A percentile compares a stretch with the other conserved stretches of the same genome.
Evolutionary conservation across 2,113 vertebrate species (phyloP).

Genomic region (Gopherus evgoodei): DNA sequence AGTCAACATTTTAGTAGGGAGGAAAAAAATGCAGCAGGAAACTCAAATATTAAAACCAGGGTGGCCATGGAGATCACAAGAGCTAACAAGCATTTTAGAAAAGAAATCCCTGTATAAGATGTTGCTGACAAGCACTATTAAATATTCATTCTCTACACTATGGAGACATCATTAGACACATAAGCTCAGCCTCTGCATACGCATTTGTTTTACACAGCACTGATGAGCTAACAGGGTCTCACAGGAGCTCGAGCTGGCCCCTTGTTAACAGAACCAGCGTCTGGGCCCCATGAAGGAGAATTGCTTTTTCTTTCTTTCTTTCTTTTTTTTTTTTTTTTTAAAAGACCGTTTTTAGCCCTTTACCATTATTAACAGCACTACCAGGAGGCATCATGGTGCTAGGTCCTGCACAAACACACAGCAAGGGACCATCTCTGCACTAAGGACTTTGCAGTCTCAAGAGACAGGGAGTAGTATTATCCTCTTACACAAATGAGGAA

Average conservation of each 20-base stretch:
- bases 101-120: slow-evolving; percentile 75
- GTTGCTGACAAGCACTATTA: slow-evolving; percentile 86
- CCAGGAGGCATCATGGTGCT: not conserved
- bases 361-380: not conserved
- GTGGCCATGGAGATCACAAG: slow-evolving; percentile 52
- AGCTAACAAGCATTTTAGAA: slow-evolving; percentile 76
- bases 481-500: not conserved
- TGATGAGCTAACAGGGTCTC: slow-evolving; percentile 38
- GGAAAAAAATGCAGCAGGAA: slow-evolving; percentile 18
- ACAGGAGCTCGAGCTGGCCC: not conserved
- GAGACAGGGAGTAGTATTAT: not conserved
- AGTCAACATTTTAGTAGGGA: slow-evolving; percentile 22
- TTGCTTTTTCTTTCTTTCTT: fast-evolving
- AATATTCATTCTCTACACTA: slow-evolving; percentile 86
- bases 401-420: not conserved
- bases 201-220: slow-evolving; percentile 61
- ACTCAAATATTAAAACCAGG: slow-evolving; percentile 28
- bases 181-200: slow-evolving; percentile 55
- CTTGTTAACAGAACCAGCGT: not conserved
- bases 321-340: no score
- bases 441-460: not conserved
- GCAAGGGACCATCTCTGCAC: not conserved
- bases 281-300: not conserved
- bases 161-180: slow-evolving; percentile 83
- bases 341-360: not conserved